Conservation (phyloP, 2,888 invertebrate species). For the Glaucopsyche alexis region DNA sequence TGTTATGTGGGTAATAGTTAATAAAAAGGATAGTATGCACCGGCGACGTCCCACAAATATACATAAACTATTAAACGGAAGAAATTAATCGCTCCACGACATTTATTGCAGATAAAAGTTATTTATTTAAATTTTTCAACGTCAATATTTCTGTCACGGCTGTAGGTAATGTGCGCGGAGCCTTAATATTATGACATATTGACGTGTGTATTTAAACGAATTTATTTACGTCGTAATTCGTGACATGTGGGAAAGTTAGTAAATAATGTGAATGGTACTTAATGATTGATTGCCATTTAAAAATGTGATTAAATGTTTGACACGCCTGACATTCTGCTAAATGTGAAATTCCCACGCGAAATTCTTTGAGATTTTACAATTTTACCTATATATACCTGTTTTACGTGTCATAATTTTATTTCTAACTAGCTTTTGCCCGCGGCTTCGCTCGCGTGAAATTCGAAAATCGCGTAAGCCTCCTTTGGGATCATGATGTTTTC, state of each 20-base stretch:
- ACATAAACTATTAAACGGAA: constrained; percentile 24
- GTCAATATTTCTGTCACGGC: constrained; percentile 1
- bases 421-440: no score
- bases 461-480: no score
- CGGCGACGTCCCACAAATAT: neutral
- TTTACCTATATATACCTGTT: no score
- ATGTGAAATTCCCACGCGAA: neutral
- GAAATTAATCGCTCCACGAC: constrained; percentile 27
- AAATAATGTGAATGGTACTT: neutral
- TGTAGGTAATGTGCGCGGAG: constrained; percentile 1
- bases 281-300: neutral
- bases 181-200: constrained; percentile 17
- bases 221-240: neutral
- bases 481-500: no score
- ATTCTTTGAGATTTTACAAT: neutral
- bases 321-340: constrained; percentile 6
- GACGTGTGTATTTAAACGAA: neutral
- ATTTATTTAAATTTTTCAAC: constrained; percentile 14
- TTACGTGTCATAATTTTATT: no score
- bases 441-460: no score
- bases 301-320: neutral
- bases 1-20: constrained; percentile 4
- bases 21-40: constrained; percentile 10
- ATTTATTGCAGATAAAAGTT: constrained; percentile 23
- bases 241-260: constrained; percentile 21